Base-by-base conservation (phyloP, 2,113 vertebrate genomes). In the Zosterops pallidus region DNA sequence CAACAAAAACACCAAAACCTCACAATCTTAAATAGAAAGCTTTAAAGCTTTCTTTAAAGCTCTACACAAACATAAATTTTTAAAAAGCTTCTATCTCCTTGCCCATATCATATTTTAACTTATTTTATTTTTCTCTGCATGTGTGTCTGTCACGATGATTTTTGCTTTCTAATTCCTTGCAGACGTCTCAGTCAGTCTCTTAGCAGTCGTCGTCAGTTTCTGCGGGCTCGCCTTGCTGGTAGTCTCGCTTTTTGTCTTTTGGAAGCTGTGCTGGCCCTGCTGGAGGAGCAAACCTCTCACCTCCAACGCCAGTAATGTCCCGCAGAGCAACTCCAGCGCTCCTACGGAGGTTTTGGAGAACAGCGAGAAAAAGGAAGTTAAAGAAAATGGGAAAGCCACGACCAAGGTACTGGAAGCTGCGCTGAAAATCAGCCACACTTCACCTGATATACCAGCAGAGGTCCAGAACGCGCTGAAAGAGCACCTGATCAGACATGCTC, bases 361-460 rank as follows among this genome's bases (percentile, higher is more conserved):
- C 17, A 95, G 96, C 35, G 98, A 98, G 92, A 98, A 98, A 95
- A 98, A 98, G 89, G 99, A 99, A 60, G 83, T 93, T 60, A 98
- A 98, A 95, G 98, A 98, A 93, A 99, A 99, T 7, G 98, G 97
- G 52, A 98, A 98, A 69, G 98, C 98, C 77, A 94, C 98, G 0
- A 97, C 98, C 41, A 99, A 98, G 95, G 97, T 98, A 33, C 97
- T 98, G 47, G 99, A 99, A 92, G 98, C 99, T 7, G 99, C 99
- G 4, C 98, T 99, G 98, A 99, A 99, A 98, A 99, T 99, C 95
- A 99, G 99, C 97, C 99, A 99, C 98, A 99, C 99, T 37, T 99
- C 99, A 14, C 99, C 99, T 5, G 99, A 99, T 91, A 99, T 99
- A 87, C 99, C 99, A 16, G 99, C 99, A 3, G 99, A 99, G 97